phyloP scores from a whole-genome alignment of 2,797 vertebrate species.

The Fistularia tabacaria region DNA sequence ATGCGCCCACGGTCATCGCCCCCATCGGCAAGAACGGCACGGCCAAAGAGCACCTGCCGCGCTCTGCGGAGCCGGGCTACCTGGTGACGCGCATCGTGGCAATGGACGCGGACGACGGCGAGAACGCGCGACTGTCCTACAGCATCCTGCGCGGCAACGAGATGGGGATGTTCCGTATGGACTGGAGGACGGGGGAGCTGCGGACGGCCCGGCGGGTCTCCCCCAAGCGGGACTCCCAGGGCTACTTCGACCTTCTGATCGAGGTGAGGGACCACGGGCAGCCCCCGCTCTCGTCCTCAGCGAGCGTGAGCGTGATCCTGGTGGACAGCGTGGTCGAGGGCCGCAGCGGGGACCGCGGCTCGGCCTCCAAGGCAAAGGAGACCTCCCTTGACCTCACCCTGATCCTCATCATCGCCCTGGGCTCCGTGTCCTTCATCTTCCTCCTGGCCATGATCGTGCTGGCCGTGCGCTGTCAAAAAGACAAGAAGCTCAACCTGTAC shows the following conservation, averaged over 20 bases:
- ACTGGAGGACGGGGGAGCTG: conserved; percentile 94
- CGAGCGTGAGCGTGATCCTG: conserved; percentile 85
- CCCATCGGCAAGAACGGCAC: conserved; percentile 91
- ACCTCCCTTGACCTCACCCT: conserved; percentile 92
- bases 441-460: conserved; percentile 96
- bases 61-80: conserved; percentile 92
- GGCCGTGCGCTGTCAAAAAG: conserved; percentile 95
- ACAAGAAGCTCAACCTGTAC: conserved; percentile 94
- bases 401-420: conserved; percentile 95
- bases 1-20: conserved; percentile 87
- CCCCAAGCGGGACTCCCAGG: conserved; percentile 86
- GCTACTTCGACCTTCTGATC: conserved; percentile 89
- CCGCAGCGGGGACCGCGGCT: conserved; percentile 74
- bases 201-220: conserved; percentile 88
- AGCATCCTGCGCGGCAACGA: conserved; percentile 92
- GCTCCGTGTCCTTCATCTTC: conserved; percentile 94
- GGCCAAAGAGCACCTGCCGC: conserved; percentile 87
- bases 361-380: conserved; percentile 79
- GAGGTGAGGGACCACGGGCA: conserved; percentile 96
- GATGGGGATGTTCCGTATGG: conserved; percentile 93
- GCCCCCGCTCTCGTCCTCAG: conserved; percentile 92
- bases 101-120: conserved; percentile 91
- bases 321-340: conserved; percentile 87
- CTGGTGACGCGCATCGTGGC: conserved; percentile 90
- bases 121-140: conserved; percentile 93